phyloP scores from a whole-genome alignment of 2,888 invertebrate species.

The Fragum whitleyi region DNA sequence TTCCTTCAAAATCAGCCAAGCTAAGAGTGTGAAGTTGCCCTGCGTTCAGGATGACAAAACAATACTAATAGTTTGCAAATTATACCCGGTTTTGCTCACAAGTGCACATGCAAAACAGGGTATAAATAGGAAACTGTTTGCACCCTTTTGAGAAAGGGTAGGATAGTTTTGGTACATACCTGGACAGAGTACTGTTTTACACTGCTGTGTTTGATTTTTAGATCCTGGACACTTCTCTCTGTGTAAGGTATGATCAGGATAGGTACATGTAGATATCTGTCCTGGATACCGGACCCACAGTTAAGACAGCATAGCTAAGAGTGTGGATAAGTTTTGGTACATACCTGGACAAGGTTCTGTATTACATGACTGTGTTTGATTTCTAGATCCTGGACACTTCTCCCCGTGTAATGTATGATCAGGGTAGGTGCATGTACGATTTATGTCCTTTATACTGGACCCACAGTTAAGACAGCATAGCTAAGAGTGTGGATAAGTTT shows the following conservation, averaged over 20 bases:
- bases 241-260: slow-evolving; percentile 46
- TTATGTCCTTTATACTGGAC: not conserved
- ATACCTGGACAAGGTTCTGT: slow-evolving; percentile 14
- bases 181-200: slow-evolving; percentile 56
- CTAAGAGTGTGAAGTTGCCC: too few species aligned
- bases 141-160: too few species aligned
- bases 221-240: slow-evolving; percentile 43
- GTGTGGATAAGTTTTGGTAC: slow-evolving; percentile 9
- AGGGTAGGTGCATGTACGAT: not conserved
- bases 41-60: too few species aligned
- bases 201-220: slow-evolving; percentile 31
- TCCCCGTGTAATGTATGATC: slow-evolving; percentile 35
- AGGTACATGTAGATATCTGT: slow-evolving; percentile 30
- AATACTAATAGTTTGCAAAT: too few species aligned
- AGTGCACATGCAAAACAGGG: too few species aligned
- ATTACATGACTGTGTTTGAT: slow-evolving; percentile 17
- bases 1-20: too few species aligned
- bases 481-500: not conserved
- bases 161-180: too few species aligned
- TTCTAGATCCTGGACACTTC: slow-evolving; percentile 39
- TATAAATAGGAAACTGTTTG: too few species aligned
- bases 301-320: not conserved
- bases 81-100: too few species aligned
- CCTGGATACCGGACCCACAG: too few species aligned
- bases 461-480: not conserved